Evolutionary conservation across 2,888 invertebrate genomes (phyloP).

Genomic region (Odontomyia ornata): DNA sequence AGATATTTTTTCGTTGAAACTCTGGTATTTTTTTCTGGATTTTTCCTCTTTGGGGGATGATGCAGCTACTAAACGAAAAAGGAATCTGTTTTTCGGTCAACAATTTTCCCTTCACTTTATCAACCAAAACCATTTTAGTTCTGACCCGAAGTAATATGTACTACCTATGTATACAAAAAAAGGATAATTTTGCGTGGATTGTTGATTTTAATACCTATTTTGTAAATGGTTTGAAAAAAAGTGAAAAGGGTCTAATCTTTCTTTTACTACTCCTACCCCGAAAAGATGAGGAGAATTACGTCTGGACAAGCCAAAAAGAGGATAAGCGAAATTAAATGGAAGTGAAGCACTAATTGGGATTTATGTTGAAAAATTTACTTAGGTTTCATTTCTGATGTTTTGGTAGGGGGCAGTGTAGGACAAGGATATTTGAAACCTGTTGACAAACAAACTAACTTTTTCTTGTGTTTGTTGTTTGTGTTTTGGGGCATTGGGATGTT

Average conservation of each 20-base stretch:
- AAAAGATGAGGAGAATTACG: no score
- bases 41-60: not conserved
- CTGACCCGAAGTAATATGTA: constrained; percentile 7
- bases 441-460: not conserved
- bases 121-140: not conserved
- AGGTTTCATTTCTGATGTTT: not conserved
- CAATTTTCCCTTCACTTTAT: not conserved
- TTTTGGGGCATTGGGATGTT: no score
- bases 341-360: constrained; percentile 34
- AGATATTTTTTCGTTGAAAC: no score
- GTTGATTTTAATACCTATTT: constrained; percentile 39
- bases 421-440: not conserved
- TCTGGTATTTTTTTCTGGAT: not conserved
- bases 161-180: constrained; percentile 23
- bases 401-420: not conserved
- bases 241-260: constrained; percentile 33
- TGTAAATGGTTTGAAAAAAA: constrained; percentile 32
- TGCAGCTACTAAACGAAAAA: not conserved
- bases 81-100: constrained; percentile 16
- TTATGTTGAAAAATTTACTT: constrained; percentile 25
- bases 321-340: constrained; percentile 29
- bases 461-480: no score
- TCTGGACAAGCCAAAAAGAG: not conserved
- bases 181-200: constrained; percentile 32
- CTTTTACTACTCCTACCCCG: not conserved